phyloP scores from a whole-genome alignment of 2,113 vertebrate species.

The Heteronetta atricapilla region DNA sequence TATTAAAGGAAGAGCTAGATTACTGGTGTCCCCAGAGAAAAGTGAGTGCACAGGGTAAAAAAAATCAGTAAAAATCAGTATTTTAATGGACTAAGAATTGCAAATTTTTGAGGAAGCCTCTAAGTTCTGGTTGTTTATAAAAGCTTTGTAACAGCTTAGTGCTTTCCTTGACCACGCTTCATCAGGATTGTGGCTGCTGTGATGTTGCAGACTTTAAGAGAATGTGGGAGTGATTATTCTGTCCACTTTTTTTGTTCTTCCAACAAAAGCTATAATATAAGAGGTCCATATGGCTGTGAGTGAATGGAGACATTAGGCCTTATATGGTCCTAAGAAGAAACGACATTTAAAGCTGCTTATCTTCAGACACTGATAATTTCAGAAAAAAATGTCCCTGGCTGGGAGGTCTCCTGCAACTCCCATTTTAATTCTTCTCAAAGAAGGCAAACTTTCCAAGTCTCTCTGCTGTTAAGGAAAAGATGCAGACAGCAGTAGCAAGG shows the following conservation, averaged over 20 bases:
- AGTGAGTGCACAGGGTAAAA: neutral
- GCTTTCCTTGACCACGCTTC: neutral
- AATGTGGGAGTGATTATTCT: neutral
- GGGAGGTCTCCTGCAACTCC: neutral
- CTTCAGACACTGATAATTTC: neutral
- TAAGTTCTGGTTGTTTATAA: neutral
- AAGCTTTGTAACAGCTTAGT: neutral
- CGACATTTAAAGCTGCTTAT: neutral
- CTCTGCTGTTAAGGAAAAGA: neutral
- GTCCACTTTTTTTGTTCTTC: neutral
- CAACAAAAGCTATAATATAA: neutral
- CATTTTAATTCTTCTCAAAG: neutral
- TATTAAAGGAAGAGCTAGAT: neutral
- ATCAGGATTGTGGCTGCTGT: neutral
- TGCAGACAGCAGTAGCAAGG: neutral
- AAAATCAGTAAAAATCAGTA: neutral
- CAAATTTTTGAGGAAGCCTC: neutral
- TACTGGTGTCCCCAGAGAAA: neutral
- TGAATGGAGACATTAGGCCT: neutral
- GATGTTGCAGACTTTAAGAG: neutral
- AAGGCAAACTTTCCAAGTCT: neutral
- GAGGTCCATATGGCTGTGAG: neutral
- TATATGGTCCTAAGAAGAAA: neutral
- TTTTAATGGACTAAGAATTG: neutral
- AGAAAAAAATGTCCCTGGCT: neutral